A percentile compares a stretch with the other conserved stretches of the same genome.
phyloP scores from a whole-genome alignment of 2,888 invertebrate species.

The Sthenelais limicola region DNA sequence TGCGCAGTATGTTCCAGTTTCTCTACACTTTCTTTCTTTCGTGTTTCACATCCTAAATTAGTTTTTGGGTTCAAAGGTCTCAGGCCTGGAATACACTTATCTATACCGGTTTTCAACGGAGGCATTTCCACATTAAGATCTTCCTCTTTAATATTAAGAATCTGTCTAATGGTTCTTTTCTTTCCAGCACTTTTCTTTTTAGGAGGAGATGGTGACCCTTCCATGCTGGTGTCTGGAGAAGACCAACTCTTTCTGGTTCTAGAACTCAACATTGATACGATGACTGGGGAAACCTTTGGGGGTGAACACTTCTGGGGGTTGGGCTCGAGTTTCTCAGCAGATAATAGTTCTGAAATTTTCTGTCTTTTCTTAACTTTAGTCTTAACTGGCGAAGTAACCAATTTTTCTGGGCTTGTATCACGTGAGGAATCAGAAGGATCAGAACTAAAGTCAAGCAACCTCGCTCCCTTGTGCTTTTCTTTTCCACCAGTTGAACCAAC shows the following conservation, averaged over 20 bases:
- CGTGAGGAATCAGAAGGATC: constrained; percentile 15
- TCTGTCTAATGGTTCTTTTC: constrained; percentile 26
- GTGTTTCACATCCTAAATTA: not conserved
- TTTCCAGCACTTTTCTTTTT: constrained; percentile 7
- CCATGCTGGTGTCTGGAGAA: not conserved
- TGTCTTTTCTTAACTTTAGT: constrained; percentile 3
- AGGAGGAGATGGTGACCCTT: too few relatives aligned
- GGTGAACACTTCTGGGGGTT: not conserved
- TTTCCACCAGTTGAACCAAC: not conserved
- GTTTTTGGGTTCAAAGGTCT: not conserved
- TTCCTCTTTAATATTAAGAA: constrained; percentile 28
- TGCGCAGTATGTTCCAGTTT: not conserved
- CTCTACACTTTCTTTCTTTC: not conserved
- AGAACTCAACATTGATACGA: not conserved
- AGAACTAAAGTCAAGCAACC: constrained; percentile 6
- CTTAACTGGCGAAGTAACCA: too few relatives aligned
- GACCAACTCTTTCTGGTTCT: too few relatives aligned
- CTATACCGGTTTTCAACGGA: too few relatives aligned
- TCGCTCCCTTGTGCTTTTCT: not conserved
- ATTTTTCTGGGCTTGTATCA: constrained; percentile 10
- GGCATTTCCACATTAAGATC: constrained; percentile 27
- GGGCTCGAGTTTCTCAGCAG: not conserved
- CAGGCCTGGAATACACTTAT: too few relatives aligned
- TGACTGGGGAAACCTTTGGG: constrained; percentile 1
- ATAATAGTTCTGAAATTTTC: not conserved